Conservation (phyloP, 2,888 invertebrate genomes). For the Chloroclysta siterata region DNA sequence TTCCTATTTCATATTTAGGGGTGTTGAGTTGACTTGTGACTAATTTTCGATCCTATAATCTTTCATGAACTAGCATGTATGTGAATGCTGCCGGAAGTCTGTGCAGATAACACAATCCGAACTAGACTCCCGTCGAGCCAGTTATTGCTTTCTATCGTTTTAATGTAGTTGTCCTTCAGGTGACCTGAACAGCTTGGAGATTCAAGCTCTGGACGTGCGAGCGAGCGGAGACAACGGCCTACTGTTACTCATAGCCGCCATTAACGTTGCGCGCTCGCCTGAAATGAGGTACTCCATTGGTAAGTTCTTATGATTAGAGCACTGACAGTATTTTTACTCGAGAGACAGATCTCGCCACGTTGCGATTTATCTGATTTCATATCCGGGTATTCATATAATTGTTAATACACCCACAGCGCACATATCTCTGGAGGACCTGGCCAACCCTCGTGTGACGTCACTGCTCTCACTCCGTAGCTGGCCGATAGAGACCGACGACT, state of each 20-base stretch:
- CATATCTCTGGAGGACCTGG: constrained; percentile 58
- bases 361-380: no score
- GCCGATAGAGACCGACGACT: constrained; percentile 43
- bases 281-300: constrained; percentile 90
- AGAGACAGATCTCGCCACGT: no score
- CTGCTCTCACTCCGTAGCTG: constrained; percentile 54
- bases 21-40: no score
- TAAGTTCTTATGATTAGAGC: constrained; percentile 54
- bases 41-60: no score
- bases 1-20: no score
- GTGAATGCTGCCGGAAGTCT: no score
- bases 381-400: not conserved
- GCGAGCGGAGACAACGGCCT: constrained; percentile 80
- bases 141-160: no score
- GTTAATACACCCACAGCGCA: constrained; percentile 52
- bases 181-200: constrained; percentile 87
- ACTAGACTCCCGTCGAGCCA: no score
- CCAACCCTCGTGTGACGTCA: constrained; percentile 59
- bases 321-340: no score
- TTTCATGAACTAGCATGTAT: no score
- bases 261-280: constrained; percentile 86
- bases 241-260: constrained; percentile 89
- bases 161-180: constrained; percentile 49
- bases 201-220: constrained; percentile 92
- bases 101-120: no score